Percentiles rank a stretch among this genome's conserved stretches.
These are phyloP conservation scores for Drosophila burlai DNA, from an alignment of 1,140 invertebrate species.

Conservation along the genomic window DNA sequence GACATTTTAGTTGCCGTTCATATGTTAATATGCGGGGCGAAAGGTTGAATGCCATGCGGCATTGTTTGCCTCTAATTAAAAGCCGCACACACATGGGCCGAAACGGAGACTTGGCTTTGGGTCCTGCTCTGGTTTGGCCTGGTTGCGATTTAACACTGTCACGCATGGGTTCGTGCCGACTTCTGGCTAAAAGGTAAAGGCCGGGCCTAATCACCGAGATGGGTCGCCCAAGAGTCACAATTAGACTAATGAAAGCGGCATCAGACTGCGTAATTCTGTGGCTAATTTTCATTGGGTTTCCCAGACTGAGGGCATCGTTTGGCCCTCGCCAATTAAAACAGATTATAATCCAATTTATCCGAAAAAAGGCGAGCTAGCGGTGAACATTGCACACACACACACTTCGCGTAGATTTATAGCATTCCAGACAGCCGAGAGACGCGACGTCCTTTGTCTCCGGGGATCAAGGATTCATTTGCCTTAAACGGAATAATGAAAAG, in stretches of 20 bases:
- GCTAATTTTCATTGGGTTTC: constrained; percentile 60
- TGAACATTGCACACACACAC: constrained; percentile 44
- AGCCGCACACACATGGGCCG: constrained; percentile 47
- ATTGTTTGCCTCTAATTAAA: constrained; percentile 78
- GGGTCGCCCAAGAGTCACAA: constrained; percentile 70
- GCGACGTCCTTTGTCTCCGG: constrained; percentile 28
- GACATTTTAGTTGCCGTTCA: constrained; percentile 66
- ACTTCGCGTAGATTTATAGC: constrained; percentile 69
- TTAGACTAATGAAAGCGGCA: constrained; percentile 81
- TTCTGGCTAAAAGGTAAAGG: constrained; percentile 55
- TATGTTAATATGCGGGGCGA: constrained; percentile 74
- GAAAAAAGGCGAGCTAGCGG: constrained; percentile 32
- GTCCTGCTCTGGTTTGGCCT: background rate
- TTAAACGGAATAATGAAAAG: constrained; percentile 67
- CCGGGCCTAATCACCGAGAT: constrained; percentile 66
- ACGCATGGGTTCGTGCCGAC: constrained; percentile 74
- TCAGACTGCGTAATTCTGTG: constrained; percentile 75
- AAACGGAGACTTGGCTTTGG: background rate
- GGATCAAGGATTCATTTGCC: constrained; percentile 53
- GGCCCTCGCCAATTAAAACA: constrained; percentile 77
- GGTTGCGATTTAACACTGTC: constrained; percentile 75
- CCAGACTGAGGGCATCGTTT: constrained; percentile 37
- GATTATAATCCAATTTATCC: constrained; percentile 80
- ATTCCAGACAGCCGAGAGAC: constrained; percentile 26
- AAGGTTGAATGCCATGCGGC: constrained; percentile 39